phyloP scores from a whole-genome alignment of 2,797 vertebrate genomes.

The Molossus molossus region DNA sequence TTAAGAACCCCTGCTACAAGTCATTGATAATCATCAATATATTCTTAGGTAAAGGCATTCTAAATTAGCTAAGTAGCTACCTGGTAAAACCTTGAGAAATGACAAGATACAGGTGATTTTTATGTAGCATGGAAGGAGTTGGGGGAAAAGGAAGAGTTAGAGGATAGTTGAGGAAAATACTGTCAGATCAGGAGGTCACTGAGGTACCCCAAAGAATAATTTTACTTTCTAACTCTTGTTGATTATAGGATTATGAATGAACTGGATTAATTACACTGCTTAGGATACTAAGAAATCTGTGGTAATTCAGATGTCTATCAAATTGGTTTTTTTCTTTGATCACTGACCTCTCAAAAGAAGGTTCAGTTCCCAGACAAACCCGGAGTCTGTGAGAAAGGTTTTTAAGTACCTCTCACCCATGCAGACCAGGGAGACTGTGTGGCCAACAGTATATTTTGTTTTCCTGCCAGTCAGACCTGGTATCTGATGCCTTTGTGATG shows the following conservation, averaged over 20 bases:
- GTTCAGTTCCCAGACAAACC: neutral
- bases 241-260: conserved; percentile 33
- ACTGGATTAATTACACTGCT: neutral
- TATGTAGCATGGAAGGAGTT: neutral
- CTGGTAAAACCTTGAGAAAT: conserved; percentile 28
- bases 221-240: neutral
- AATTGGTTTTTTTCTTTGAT: neutral
- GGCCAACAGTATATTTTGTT: neutral
- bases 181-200: neutral
- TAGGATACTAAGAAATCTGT: neutral
- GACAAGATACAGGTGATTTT: neutral
- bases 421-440: neutral
- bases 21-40: neutral
- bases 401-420: neutral
- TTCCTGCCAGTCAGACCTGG: neutral
- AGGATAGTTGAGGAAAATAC: neutral
- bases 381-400: neutral
- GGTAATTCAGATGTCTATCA: neutral
- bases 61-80: neutral
- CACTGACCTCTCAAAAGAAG: conserved; percentile 7
- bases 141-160: neutral
- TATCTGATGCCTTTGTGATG: neutral
- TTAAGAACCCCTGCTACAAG: neutral
- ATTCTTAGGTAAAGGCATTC: neutral
- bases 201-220: neutral